Conservation (phyloP, 2,888 invertebrate genomes). For the Aporophyla nigra region DNA sequence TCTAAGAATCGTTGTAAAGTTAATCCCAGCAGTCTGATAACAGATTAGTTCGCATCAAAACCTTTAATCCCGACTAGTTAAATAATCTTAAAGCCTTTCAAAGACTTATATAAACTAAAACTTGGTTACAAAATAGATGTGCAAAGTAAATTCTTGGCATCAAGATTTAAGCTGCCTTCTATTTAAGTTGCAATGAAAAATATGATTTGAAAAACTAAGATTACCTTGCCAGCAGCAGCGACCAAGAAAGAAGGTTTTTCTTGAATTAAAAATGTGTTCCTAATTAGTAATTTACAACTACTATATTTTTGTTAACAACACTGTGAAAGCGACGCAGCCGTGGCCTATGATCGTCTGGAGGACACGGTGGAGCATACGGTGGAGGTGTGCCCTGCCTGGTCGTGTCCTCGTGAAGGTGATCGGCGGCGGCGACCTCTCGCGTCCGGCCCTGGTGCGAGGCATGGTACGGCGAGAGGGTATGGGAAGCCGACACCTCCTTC, state of each 20-base stretch:
- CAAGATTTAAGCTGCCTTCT: slow-evolving; percentile 16
- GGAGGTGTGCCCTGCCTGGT: too few species aligned
- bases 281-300: too few species aligned
- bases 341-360: too few species aligned
- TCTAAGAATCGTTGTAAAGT: slow-evolving; percentile 41
- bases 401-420: too few species aligned
- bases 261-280: too few species aligned
- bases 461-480: too few species aligned
- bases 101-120: slow-evolving; percentile 38
- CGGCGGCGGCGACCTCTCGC: too few species aligned
- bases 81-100: slow-evolving; percentile 27
- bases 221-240: background rate
- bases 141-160: slow-evolving; percentile 26
- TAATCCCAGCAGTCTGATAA: slow-evolving; percentile 54
- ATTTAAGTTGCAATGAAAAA: slow-evolving; percentile 4
- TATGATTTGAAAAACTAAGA: background rate
- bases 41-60: slow-evolving; percentile 54
- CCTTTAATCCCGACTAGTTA: slow-evolving; percentile 53
- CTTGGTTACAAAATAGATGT: slow-evolving; percentile 13
- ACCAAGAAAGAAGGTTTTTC: background rate
- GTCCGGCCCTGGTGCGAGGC: too few species aligned
- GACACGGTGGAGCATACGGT: too few species aligned
- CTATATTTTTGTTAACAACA: background rate
- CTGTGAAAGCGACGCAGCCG: background rate
- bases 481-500: too few species aligned